Conservation (phyloP, 2,888 invertebrate genomes). For the Nebria brevicollis region DNA sequence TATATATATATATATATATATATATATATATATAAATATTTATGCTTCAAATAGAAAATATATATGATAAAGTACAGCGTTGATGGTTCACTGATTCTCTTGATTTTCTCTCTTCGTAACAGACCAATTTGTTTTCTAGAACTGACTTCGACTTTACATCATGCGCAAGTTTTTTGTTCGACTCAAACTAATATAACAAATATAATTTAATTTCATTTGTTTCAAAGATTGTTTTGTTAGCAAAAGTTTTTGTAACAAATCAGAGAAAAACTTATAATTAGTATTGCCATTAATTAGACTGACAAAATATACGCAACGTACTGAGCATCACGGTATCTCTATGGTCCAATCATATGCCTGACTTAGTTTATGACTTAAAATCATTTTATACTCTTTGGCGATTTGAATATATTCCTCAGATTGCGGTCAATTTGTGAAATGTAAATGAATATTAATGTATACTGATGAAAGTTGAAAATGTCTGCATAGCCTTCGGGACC, state of each 20-base stretch:
- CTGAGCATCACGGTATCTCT: no score
- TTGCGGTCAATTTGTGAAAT: not conserved
- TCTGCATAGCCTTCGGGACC: not conserved
- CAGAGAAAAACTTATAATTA: not conserved
- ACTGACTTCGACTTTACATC: not conserved
- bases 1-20: no score
- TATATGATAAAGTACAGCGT: not conserved
- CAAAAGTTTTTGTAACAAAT: not conserved
- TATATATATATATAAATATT: not conserved
- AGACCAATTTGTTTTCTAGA: constrained; percentile 16
- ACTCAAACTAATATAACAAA: constrained; percentile 18
- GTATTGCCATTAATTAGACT: not conserved
- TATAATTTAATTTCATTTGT: constrained; percentile 8
- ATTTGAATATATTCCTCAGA: not conserved
- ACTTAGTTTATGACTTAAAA: not conserved
- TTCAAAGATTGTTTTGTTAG: not conserved
- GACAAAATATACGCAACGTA: not conserved
- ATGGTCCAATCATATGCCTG: no score
- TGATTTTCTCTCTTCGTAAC: not conserved
- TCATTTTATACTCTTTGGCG: not conserved
- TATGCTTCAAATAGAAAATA: not conserved
- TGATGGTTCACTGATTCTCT: not conserved
- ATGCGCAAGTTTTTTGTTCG: not conserved
- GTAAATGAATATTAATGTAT: not conserved
- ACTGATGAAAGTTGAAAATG: not conserved